phyloP scores from a whole-genome alignment of 2,888 invertebrate genomes.

The Ptilodon capucinus region DNA sequence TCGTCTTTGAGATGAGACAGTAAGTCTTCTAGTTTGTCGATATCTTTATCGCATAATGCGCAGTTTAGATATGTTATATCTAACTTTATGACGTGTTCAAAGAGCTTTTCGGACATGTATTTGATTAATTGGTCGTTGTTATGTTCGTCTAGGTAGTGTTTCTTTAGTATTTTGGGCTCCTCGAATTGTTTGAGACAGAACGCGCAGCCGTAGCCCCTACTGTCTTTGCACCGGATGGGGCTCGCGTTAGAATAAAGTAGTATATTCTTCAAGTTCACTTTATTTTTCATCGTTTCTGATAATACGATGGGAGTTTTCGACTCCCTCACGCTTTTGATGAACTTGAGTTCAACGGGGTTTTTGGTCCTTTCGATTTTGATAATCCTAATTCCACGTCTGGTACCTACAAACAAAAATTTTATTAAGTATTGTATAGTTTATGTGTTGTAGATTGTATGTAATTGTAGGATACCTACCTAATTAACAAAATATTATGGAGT shows the following conservation, averaged over 20 bases:
- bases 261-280: conserved; percentile 45
- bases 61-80: conserved; percentile 55
- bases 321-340: conserved; percentile 18
- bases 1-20: conserved; percentile 40
- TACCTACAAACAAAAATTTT: conserved; percentile 46
- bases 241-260: conserved; percentile 55
- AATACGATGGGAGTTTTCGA: neutral
- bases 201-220: conserved; percentile 50
- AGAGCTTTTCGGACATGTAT: conserved; percentile 35
- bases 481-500: too few relatives aligned
- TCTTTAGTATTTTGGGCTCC: conserved; percentile 45
- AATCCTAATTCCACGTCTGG: conserved; percentile 32
- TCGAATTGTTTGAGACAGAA: conserved; percentile 47
- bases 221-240: conserved; percentile 48
- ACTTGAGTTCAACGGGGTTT: conserved; percentile 41
- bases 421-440: too few relatives aligned
- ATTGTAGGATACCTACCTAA: too few relatives aligned
- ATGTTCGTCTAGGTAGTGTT: conserved; percentile 52
- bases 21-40: conserved; percentile 42
- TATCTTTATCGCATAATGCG: conserved; percentile 43
- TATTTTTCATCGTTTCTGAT: conserved; percentile 31
- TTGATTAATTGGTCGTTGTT: conserved; percentile 42
- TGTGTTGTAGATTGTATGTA: too few relatives aligned
- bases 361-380: conserved; percentile 34
- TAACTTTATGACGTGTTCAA: conserved; percentile 50